A percentile compares a stretch with the other conserved stretches of the same genome.
phyloP scores from a whole-genome alignment of 2,113 vertebrate species.

The Solenodon paradoxus region DNA sequence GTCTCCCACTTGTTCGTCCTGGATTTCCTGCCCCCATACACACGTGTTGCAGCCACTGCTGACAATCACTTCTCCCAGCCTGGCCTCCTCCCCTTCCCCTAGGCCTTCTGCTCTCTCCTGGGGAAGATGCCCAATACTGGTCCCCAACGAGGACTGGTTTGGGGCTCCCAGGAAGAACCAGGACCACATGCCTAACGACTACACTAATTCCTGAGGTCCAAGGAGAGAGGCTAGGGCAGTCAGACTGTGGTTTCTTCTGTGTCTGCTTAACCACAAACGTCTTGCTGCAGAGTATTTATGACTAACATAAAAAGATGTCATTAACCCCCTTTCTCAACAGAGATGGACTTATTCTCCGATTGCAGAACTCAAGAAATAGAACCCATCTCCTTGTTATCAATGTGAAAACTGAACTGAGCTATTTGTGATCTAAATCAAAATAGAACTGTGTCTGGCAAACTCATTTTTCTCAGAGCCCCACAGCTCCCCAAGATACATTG shows the following conservation, averaged over 20 bases:
- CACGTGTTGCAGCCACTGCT: neutral
- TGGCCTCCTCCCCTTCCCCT: too few relatives aligned
- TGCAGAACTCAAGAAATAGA: slow-evolving; percentile 53
- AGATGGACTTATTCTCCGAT: slow-evolving; percentile 3
- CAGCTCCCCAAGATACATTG: slow-evolving; percentile 68
- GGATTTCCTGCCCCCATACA: neutral
- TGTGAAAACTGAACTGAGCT: slow-evolving; percentile 64
- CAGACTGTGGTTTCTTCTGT: neutral
- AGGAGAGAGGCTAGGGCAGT: neutral
- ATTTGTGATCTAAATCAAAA: slow-evolving; percentile 70
- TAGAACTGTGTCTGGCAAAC: slow-evolving; percentile 65
- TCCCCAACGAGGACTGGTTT: neutral
- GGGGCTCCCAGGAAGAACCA: neutral
- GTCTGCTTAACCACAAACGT: neutral
- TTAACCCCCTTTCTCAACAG: neutral
- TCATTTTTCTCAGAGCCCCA: slow-evolving; percentile 75
- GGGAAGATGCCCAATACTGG: neutral
- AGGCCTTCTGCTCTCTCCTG: too few relatives aligned
- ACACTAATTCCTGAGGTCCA: neutral
- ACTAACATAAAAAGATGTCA: neutral
- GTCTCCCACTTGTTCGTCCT: neutral
- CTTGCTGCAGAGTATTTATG: neutral
- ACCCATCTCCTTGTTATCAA: slow-evolving; percentile 56
- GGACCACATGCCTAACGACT: neutral
- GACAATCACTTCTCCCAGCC: neutral